Conservation (phyloP, 2,888 invertebrate species). For the Stictocephala bisonia region DNA sequence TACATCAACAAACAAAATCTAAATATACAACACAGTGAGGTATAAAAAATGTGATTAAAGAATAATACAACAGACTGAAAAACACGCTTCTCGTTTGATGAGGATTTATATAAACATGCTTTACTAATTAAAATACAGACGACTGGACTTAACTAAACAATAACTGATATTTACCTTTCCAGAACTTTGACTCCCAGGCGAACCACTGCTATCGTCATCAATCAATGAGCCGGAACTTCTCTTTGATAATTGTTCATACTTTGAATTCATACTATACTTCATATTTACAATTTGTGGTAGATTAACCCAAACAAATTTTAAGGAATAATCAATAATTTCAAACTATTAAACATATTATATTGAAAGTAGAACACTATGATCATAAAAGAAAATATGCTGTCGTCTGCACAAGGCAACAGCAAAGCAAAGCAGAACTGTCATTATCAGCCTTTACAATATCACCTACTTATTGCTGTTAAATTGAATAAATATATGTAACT, state of each 20-base stretch:
- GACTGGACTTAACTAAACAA: too few species aligned
- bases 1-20: too few species aligned
- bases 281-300: too few species aligned
- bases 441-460: conserved; percentile 1
- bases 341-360: neutral
- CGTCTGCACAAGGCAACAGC: conserved; percentile 33
- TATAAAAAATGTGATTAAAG: too few species aligned
- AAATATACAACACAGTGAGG: too few species aligned
- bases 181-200: conserved; percentile 49
- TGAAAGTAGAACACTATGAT: neutral
- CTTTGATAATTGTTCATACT: conserved; percentile 65
- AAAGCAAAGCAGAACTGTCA: conserved; percentile 8
- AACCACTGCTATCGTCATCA: conserved; percentile 53
- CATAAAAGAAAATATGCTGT: neutral
- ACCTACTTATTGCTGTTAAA: too few species aligned
- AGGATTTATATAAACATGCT: too few species aligned
- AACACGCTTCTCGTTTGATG: too few species aligned
- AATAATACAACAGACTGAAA: too few species aligned
- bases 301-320: too few species aligned
- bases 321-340: neutral
- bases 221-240: conserved; percentile 59
- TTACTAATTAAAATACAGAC: too few species aligned
- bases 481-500: too few species aligned
- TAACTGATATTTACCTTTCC: conserved; percentile 48
- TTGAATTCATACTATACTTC: conserved; percentile 64